Conservation (phyloP, 2,888 invertebrate species). For the Coelopa pilipes region DNA sequence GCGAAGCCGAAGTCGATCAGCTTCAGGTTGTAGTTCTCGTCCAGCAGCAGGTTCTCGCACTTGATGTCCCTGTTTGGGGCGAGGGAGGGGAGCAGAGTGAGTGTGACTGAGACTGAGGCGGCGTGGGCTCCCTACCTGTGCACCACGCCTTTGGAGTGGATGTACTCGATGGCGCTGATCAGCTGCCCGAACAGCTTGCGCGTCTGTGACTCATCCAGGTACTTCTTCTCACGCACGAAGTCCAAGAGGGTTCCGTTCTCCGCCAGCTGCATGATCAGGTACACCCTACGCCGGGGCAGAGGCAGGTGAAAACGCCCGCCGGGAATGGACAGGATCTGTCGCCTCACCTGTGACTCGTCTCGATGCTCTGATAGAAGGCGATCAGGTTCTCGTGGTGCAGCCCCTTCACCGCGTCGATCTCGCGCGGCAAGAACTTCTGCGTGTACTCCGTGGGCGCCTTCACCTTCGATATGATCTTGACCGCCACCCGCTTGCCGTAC, state of each 20-base stretch:
- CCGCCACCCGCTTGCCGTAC: slow-evolving; percentile 79
- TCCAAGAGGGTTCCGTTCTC: slow-evolving; percentile 83
- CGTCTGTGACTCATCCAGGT: slow-evolving; percentile 76
- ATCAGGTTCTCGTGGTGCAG: slow-evolving; percentile 83
- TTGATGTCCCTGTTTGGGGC: slow-evolving; percentile 73
- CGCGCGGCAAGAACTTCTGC: slow-evolving; percentile 82
- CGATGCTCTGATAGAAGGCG: slow-evolving; percentile 83
- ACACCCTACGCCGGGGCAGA: slow-evolving; percentile 71
- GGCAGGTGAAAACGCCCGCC: neutral
- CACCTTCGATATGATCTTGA: slow-evolving; percentile 86
- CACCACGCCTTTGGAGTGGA: slow-evolving; percentile 82
- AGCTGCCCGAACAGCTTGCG: slow-evolving; percentile 80
- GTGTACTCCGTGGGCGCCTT: slow-evolving; percentile 84
- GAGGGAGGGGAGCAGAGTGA: no score
- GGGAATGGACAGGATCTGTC: neutral
- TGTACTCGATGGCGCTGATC: slow-evolving; percentile 80
- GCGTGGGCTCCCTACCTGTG: slow-evolving; percentile 71
- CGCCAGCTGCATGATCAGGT: slow-evolving; percentile 86
- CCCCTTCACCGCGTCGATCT: slow-evolving; percentile 85
- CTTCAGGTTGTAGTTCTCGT: slow-evolving; percentile 76
- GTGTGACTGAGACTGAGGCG: no score
- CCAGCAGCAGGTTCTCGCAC: slow-evolving; percentile 84
- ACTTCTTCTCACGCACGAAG: slow-evolving; percentile 77
- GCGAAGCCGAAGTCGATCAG: slow-evolving; percentile 87
- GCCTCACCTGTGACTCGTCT: slow-evolving; percentile 81